Evolutionary conservation across 2,888 invertebrate species (phyloP), one percentile per base, ranked within the genome.

Genomic region (Ceriagrion tenellum): DNA sequence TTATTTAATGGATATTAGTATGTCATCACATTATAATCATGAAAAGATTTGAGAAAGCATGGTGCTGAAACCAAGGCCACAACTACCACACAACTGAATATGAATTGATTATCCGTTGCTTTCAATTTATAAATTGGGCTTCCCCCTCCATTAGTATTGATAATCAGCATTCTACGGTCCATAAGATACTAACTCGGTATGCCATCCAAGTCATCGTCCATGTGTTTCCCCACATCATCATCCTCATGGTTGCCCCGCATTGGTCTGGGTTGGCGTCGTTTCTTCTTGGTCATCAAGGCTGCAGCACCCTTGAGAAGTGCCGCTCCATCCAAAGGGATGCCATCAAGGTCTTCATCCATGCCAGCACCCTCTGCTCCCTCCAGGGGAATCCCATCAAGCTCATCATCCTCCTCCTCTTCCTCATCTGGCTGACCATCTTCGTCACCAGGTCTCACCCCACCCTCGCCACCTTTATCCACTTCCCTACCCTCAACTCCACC

Each of bases 281-380:
- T 96, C 96, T 96, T 97, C 20, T 90, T 95, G 16, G 97, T 97
- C 96, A 97, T 97, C 96, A 98, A 97, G 3, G 98, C 98, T n/a
- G 93, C 93, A 26, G 93, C 93, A 95, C 98, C 98, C 96, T 99
- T 98, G 0, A 99, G 97, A 95, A 99, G 97, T 16, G 98, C 98
- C 47, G 98, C 98, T 30, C 99, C 98, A 97, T 99, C 98, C 95
- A 99, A 97, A 89, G 98, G 98, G 95, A 97, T 97, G 81, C 97
- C 98, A 96, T 98, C 98, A 56, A 97, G 96, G 96, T 98, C 98
- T 95, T 97, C 97, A 40, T 91, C 35, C 23, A 69, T 69, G n/a
- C 93, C 93, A 95, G 97, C 96, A 55, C 97, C 97, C 95, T 97
- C 97, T 55, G 96, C 97, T 95, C 97, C 97, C 69, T 96, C 97